These are phyloP conservation scores for Steinernema hermaphroditum DNA, from an alignment of 2,888 invertebrate genomes.

Conservation along the genomic window DNA sequence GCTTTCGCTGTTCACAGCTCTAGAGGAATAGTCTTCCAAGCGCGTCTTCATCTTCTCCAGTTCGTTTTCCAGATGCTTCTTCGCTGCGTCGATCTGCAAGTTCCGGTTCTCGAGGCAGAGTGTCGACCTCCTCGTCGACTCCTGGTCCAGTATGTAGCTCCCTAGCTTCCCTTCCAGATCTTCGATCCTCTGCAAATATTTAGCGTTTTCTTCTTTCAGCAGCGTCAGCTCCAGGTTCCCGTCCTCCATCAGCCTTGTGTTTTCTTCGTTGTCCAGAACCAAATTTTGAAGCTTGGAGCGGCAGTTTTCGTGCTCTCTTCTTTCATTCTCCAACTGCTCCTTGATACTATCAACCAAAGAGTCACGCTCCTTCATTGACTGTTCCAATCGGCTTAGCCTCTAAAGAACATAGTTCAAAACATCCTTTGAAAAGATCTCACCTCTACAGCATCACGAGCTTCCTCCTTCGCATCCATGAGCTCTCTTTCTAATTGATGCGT, in stretches of 20 bases:
- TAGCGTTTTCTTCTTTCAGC: background rate
- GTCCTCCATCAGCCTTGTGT: background rate
- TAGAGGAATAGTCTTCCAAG: background rate
- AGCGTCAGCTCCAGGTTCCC: conserved; percentile 6
- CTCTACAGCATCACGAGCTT: background rate
- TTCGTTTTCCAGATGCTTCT: background rate
- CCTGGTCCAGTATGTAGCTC: background rate
- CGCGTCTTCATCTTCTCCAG: conserved; percentile 5
- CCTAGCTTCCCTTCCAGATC: background rate
- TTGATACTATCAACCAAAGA: background rate
- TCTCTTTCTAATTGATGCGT: background rate
- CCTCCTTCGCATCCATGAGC: background rate
- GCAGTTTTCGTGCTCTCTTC: conserved; percentile 1
- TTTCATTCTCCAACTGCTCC: background rate
- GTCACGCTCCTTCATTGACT: background rate
- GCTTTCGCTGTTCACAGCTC: background rate
- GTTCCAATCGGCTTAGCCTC: background rate
- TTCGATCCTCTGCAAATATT: background rate
- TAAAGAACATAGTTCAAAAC: background rate
- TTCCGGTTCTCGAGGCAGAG: background rate
- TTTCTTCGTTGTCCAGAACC: conserved; percentile 1
- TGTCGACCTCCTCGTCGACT: background rate
- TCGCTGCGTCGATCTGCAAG: background rate
- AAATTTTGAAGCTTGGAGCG: background rate
- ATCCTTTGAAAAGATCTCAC: background rate